Evolutionary conservation across 2,888 invertebrate species (phyloP), one percentile per base, ranked within the genome.

Genomic region (Atherix ibis): DNA sequence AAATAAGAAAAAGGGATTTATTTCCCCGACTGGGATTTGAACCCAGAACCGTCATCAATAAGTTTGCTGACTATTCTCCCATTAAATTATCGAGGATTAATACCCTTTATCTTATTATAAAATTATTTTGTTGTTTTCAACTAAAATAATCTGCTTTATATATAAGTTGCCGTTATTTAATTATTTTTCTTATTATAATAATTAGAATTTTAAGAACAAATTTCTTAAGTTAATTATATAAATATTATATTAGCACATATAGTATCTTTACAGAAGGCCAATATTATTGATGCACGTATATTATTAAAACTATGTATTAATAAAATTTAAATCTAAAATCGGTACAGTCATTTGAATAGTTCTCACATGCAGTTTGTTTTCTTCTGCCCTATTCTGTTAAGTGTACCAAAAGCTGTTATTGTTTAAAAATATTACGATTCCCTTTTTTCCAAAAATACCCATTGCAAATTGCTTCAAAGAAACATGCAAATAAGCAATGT

Each of bases 21-120:
- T 27, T 35, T 40, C 36, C 40, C 34, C 42, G 42, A 40, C 42
- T 42, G 42, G 42, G 42, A 42, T 34, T 42, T 40, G 42, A 42
- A 42, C 40, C 42, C 42, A 42, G 42, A 42, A 40, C 42, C 40
- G 36, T 42, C 36, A 37, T 15, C 22, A 15, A 31, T 27, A 36
- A 28, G 25, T 29, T 24, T 28, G 12, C 27, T 32, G 37, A 40
- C 35, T 37, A 42, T 42, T 42, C 42, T 42, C 33, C 42, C 42
- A 39, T 42, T 42, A 40, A 42, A 42, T 39, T 42, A 42, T 40
- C 42, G 40, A 39, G 42, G 40, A 37, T 39, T 12, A 18, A 31
- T 25, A 31, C 32, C n/a, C n/a, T n/a, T n/a, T n/a, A n/a, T n/a
- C n/a, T n/a, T n/a, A n/a, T n/a, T n/a, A n/a, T n/a, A n/a, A n/a